Conservation (phyloP, 2,888 invertebrate species). For the Watsonalla cultraria region DNA sequence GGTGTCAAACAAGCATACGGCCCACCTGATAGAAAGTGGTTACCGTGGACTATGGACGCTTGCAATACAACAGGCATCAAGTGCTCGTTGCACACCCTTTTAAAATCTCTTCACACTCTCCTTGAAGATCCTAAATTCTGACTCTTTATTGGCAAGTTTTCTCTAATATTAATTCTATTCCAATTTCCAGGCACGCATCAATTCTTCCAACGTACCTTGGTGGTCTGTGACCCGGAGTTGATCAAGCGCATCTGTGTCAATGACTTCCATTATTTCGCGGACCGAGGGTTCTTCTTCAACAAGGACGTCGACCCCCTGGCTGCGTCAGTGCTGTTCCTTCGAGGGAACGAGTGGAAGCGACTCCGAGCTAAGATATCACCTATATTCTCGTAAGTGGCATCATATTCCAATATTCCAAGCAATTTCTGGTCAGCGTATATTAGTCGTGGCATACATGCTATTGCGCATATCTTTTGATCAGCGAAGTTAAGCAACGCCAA, state of each 20-base stretch:
- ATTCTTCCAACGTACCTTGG: conserved; percentile 67
- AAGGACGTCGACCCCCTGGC: conserved; percentile 66
- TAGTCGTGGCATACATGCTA: background rate
- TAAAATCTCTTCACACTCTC: too few relatives aligned
- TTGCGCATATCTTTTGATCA: too few relatives aligned
- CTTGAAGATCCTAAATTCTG: too few relatives aligned
- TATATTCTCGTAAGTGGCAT: conserved; percentile 63
- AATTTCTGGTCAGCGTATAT: background rate
- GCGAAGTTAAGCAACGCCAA: too few relatives aligned
- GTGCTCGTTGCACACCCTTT: too few relatives aligned
- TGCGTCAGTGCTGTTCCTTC: conserved; percentile 62
- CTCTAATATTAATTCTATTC: too few relatives aligned
- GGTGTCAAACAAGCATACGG: too few relatives aligned
- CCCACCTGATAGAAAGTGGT: too few relatives aligned
- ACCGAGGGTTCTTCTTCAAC: conserved; percentile 70
- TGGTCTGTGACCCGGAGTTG: conserved; percentile 63
- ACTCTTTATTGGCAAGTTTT: too few relatives aligned
- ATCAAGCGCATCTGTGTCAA: conserved; percentile 67
- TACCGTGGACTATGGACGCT: too few relatives aligned
- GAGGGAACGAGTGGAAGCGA: conserved; percentile 66
- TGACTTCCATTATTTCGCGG: conserved; percentile 70
- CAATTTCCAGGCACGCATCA: conserved; percentile 64
- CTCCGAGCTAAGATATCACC: conserved; percentile 69
- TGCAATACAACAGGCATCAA: too few relatives aligned
- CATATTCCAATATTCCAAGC: background rate